A percentile compares a stretch with the other conserved stretches of the same genome.
Evolutionary conservation across 2,113 vertebrate genomes (phyloP).

Genomic region (Orientallactaga bullata): DNA sequence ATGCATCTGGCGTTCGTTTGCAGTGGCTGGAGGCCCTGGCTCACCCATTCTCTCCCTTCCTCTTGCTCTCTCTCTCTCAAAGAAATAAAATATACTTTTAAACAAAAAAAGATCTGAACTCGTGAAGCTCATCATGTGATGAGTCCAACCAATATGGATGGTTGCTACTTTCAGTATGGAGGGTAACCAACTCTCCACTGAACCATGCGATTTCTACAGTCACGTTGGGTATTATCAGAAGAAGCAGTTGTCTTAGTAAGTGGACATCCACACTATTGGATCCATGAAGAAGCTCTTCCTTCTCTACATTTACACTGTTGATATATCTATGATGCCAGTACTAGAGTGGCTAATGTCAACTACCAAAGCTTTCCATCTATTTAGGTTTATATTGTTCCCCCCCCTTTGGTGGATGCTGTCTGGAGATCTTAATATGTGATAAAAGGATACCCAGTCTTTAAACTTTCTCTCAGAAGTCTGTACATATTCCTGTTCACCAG

Average conservation of each 20-base stretch:
- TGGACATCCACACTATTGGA: not conserved
- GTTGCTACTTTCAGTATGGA: not conserved
- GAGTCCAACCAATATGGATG: not conserved
- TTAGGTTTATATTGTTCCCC: not conserved
- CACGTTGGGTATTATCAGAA: not conserved
- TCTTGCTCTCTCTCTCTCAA: no score
- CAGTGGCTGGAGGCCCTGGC: no score
- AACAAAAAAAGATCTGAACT: constrained; percentile 8
- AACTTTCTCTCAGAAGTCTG: not conserved
- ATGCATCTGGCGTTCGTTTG: no score
- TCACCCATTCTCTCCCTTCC: no score
- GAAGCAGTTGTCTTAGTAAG: not conserved
- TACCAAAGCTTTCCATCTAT: not conserved
- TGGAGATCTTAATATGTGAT: not conserved
- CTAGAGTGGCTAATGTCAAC: not conserved
- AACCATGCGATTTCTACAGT: not conserved
- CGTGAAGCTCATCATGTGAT: constrained; percentile 1
- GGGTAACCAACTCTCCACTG: not conserved
- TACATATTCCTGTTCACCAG: not conserved
- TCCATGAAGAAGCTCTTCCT: not conserved
- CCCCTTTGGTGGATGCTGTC: not conserved
- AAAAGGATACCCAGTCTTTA: not conserved
- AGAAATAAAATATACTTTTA: no score
- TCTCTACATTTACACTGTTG: not conserved
- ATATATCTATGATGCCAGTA: not conserved